Percentiles rank a stretch among this genome's conserved stretches.
Evolutionary conservation across 2,113 vertebrate species (phyloP).

Genomic region (Hippocampus zosterae): DNA sequence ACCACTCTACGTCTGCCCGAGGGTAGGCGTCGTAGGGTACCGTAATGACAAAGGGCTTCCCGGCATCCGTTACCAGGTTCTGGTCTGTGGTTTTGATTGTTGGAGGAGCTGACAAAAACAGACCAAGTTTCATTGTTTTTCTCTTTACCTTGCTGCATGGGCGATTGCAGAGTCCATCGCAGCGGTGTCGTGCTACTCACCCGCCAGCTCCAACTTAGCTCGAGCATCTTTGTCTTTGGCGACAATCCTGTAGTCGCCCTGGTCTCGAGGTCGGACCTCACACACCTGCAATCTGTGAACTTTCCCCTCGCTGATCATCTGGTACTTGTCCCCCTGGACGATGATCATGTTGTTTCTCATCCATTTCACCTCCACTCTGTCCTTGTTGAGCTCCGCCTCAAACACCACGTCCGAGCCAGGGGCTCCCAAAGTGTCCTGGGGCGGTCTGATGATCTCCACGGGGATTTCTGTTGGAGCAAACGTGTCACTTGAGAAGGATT

Average conservation of each 20-base stretch:
- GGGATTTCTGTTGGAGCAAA: slow-evolving; percentile 81
- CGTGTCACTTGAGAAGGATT: not conserved
- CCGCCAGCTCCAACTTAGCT: slow-evolving; percentile 94
- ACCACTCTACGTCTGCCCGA: slow-evolving; percentile 91
- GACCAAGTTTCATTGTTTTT: too few relatives aligned
- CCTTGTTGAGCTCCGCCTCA: slow-evolving; percentile 92
- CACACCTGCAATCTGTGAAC: slow-evolving; percentile 91
- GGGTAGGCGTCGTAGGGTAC: slow-evolving; percentile 95
- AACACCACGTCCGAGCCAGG: slow-evolving; percentile 89
- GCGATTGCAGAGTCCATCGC: not conserved
- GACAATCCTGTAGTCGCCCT: slow-evolving; percentile 93
- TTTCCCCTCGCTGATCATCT: slow-evolving; percentile 98
- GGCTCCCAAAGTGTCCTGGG: slow-evolving; percentile 85
- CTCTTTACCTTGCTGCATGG: not conserved
- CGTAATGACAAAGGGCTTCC: slow-evolving; percentile 87
- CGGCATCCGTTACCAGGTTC: slow-evolving; percentile 89
- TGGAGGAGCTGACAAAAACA: slow-evolving; percentile 77
- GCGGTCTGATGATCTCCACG: slow-evolving; percentile 92
- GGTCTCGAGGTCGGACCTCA: slow-evolving; percentile 90
- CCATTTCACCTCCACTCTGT: slow-evolving; percentile 95
- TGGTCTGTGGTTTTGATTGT: slow-evolving; percentile 93
- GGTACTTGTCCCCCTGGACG: slow-evolving; percentile 94
- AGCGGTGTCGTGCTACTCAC: slow-evolving; percentile 59
- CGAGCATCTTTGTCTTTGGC: slow-evolving; percentile 96
- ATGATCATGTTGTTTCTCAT: slow-evolving; percentile 97